A percentile compares a stretch with the other conserved stretches of the same genome.
Evolutionary conservation across 1,140 invertebrate species (phyloP).

Genomic region (Globodera ellingtonae): DNA sequence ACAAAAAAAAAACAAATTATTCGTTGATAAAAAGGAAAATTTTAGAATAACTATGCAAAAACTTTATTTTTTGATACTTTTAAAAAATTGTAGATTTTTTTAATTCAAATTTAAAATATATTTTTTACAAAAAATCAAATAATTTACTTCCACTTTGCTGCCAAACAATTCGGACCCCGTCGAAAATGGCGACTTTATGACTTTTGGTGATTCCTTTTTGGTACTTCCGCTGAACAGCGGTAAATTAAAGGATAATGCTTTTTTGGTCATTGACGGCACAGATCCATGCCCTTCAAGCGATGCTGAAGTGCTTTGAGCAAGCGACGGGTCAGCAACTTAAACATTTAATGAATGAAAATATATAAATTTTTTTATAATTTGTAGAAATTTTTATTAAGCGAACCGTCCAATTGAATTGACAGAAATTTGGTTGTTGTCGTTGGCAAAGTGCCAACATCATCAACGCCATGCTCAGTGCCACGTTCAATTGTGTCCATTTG

Average conservation of each 20-base stretch:
- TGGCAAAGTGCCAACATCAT: background rate
- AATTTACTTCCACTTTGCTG: background rate
- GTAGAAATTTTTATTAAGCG: background rate
- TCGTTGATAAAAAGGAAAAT: background rate
- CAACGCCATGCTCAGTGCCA: background rate
- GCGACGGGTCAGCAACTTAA: background rate
- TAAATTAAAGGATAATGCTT: background rate
- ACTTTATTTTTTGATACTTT: too few relatives aligned
- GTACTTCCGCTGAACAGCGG: background rate
- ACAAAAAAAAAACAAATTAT: background rate
- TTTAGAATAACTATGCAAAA: background rate
- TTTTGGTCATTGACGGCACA: background rate
- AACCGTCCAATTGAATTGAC: constrained; percentile 4
- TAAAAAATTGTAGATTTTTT: too few relatives aligned
- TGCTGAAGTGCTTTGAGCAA: background rate
- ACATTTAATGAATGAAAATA: background rate
- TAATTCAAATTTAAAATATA: background rate
- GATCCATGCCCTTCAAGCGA: background rate
- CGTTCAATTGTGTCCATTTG: constrained; percentile 27
- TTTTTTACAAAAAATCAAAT: background rate
- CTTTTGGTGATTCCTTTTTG: background rate
- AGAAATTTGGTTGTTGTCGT: background rate
- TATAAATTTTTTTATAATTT: background rate
- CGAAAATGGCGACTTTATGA: background rate
- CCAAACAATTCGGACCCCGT: background rate